Evolutionary conservation across 2,888 invertebrate genomes (phyloP).

Genomic region (Ganaspis brasiliensis): DNA sequence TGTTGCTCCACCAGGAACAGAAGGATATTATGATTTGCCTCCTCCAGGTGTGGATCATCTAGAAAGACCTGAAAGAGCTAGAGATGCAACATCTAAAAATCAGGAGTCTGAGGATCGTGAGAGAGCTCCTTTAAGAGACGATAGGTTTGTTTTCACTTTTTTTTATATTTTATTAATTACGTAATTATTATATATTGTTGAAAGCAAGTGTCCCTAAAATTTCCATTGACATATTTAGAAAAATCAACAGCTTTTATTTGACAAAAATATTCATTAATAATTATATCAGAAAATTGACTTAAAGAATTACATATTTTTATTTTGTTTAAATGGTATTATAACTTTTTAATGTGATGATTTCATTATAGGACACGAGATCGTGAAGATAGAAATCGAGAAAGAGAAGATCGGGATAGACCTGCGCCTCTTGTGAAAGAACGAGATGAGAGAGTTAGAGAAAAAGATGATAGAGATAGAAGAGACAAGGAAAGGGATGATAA

Average conservation of each 20-base stretch:
- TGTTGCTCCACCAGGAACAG: conserved; percentile 81
- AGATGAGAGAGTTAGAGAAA: conserved; percentile 74
- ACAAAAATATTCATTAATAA: too few species aligned
- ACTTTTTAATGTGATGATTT: conserved; percentile 49
- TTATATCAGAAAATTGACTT: too few species aligned
- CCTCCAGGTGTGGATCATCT: conserved; percentile 78
- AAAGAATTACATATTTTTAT: too few species aligned
- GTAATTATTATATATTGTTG: too few species aligned
- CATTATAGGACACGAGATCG: conserved; percentile 66
- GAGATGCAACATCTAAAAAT: conserved; percentile 73
- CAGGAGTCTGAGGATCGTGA: conserved; percentile 74
- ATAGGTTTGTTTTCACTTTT: conserved; percentile 67
- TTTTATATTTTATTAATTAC: neutral
- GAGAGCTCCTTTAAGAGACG: conserved; percentile 70
- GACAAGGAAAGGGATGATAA: conserved; percentile 77
- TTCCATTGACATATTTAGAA: too few species aligned
- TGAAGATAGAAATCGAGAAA: conserved; percentile 70
- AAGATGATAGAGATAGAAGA: conserved; percentile 74
- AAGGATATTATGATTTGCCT: conserved; percentile 79
- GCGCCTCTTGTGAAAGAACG: conserved; percentile 71
- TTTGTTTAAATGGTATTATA: too few species aligned
- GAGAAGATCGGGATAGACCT: conserved; percentile 78
- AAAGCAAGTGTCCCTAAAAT: too few species aligned
- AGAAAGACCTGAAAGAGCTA: conserved; percentile 71
- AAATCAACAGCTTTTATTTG: too few species aligned